A percentile compares a stretch with the other conserved stretches of the same genome.
Evolutionary conservation across 2,113 vertebrate genomes (phyloP).

Genomic region (Zapornia atra): DNA sequence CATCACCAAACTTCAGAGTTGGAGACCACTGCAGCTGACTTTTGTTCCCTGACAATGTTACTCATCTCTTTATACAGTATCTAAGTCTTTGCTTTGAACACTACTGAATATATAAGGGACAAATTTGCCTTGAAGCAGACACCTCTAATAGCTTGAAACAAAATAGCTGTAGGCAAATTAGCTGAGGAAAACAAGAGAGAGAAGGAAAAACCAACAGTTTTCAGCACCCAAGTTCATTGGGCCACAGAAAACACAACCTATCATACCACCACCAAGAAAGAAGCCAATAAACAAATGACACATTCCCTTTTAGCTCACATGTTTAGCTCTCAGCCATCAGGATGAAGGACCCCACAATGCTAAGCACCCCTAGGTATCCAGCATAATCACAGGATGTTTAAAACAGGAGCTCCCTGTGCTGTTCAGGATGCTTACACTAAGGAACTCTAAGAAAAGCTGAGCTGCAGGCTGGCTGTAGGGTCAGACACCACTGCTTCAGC

Average conservation of each 20-base stretch:
- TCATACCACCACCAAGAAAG: background rate
- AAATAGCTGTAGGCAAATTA: conserved; percentile 24
- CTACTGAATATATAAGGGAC: conserved; percentile 2
- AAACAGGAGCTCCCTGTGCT: fast-evolving
- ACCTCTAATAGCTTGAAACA: background rate
- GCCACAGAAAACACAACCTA: background rate
- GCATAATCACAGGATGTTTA: background rate
- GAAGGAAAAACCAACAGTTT: background rate
- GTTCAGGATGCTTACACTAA: background rate
- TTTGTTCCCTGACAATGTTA: background rate
- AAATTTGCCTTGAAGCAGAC: conserved; percentile 3
- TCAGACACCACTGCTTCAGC: background rate
- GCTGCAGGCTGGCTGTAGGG: background rate
- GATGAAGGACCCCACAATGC: background rate
- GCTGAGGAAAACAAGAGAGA: background rate
- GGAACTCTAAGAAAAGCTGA: background rate
- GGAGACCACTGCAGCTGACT: background rate
- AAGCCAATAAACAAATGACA: background rate
- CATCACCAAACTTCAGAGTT: background rate
- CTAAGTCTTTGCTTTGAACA: background rate
- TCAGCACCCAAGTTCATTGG: background rate
- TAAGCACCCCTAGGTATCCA: background rate
- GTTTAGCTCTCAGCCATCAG: background rate
- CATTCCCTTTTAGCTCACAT: background rate
- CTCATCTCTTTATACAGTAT: background rate